Conservation (phyloP, 2,888 invertebrate genomes). For the Galerucella nymphaeae region DNA sequence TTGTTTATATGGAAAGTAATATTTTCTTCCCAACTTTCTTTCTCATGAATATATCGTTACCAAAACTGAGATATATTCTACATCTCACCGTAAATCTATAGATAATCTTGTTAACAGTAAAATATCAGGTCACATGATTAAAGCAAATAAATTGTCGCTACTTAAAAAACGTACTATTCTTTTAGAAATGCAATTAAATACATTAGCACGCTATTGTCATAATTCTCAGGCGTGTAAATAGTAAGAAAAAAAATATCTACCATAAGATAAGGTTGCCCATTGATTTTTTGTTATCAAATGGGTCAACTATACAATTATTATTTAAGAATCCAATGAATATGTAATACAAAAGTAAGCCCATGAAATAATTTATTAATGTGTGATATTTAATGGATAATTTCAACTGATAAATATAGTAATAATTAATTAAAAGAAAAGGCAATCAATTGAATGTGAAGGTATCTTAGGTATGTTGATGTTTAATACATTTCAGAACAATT, state of each 20-base stretch:
- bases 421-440: background rate
- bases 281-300: conserved; percentile 6
- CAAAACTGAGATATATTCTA: background rate
- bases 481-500: too few relatives aligned
- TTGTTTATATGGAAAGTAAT: too few relatives aligned
- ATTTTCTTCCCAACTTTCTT: too few relatives aligned
- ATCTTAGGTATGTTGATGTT: too few relatives aligned
- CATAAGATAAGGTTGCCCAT: background rate
- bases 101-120: background rate
- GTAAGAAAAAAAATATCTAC: conserved; percentile 1
- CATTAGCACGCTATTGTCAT: conserved; percentile 5
- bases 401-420: background rate
- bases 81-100: background rate
- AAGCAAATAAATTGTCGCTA: background rate
- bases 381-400: background rate
- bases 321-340: background rate
- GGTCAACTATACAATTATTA: background rate
- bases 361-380: background rate
- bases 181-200: conserved; percentile 5
- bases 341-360: background rate
- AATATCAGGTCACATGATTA: background rate
- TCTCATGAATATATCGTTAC: background rate
- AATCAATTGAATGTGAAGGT: too few relatives aligned
- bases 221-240: conserved; percentile 1
- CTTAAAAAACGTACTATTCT: background rate